phyloP scores from a whole-genome alignment of 2,888 invertebrate species.

The Octodonta nipae region DNA sequence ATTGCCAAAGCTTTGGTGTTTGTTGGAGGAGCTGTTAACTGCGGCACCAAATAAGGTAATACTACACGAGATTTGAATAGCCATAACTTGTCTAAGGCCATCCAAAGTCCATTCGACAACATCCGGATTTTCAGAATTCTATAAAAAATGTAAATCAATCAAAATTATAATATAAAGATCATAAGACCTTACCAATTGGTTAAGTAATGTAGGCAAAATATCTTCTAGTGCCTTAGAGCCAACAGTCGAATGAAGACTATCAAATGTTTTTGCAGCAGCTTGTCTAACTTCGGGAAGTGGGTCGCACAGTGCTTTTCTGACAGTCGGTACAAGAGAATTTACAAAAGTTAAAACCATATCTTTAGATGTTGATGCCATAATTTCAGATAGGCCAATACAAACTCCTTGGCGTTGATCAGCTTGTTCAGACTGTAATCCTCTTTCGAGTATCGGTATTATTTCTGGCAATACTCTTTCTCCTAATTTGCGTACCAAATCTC shows the following conservation, averaged over 20 bases:
- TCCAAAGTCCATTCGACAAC: conserved; percentile 84
- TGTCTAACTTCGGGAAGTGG: conserved; percentile 81
- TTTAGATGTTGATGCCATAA: conserved; percentile 88
- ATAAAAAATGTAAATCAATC: too few relatives aligned
- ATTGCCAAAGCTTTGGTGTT: conserved; percentile 90
- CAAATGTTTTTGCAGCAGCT: conserved; percentile 94
- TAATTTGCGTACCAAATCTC: conserved; percentile 90
- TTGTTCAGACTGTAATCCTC: conserved; percentile 79
- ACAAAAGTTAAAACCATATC: conserved; percentile 88
- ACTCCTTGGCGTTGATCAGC: conserved; percentile 96
- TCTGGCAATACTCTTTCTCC: conserved; percentile 95
- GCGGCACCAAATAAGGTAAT: conserved; percentile 89
- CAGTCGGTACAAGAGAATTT: conserved; percentile 80
- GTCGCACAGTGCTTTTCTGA: conserved; percentile 89
- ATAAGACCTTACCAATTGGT: conserved; percentile 47
- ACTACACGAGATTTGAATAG: conserved; percentile 91
- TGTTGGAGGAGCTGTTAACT: conserved; percentile 75
- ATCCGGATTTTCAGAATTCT: conserved; percentile 64
- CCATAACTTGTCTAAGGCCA: conserved; percentile 92
- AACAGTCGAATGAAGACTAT: conserved; percentile 86
- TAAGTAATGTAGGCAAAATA: conserved; percentile 83
- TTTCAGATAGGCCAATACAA: conserved; percentile 94
- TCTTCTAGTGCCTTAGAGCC: conserved; percentile 91
- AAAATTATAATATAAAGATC: neutral
- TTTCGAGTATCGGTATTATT: conserved; percentile 93